Conservation (phyloP, 2,797 vertebrate species). For the Cephalopachus bancanus region DNA sequence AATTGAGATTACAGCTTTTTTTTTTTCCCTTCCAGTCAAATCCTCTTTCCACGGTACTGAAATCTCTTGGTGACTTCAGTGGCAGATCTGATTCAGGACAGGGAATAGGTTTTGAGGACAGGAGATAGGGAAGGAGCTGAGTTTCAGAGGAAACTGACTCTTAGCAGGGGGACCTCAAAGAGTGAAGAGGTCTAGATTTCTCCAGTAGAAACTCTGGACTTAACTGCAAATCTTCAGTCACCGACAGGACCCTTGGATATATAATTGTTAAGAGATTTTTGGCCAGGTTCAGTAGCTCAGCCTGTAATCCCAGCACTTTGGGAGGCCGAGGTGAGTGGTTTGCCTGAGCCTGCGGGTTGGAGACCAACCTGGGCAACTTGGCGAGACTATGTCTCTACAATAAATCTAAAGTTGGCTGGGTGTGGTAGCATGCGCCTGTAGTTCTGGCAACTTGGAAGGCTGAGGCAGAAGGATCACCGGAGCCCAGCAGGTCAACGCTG, state of each 20-base stretch:
- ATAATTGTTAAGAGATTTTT: conserved; percentile 2
- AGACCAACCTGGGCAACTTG: not conserved
- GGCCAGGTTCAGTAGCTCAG: not conserved
- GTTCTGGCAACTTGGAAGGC: no score
- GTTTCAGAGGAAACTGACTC: not conserved
- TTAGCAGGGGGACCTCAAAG: not conserved
- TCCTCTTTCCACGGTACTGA: not conserved
- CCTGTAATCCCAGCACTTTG: no score
- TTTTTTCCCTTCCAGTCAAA: not conserved
- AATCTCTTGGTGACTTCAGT: not conserved
- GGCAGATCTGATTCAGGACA: not conserved
- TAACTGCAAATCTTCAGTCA: not conserved
- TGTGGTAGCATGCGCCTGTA: no score
- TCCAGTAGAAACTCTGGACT: not conserved
- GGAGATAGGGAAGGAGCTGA: not conserved
- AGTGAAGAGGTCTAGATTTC: not conserved
- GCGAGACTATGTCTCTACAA: not conserved
- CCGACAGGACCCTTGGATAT: not conserved
- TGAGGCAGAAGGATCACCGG: no score
- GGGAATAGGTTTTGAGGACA: not conserved
- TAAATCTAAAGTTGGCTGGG: no score
- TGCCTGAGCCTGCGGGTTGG: no score
- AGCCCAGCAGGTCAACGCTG: no score
- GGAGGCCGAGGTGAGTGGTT: no score
- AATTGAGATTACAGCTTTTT: not conserved